Conservation (phyloP, 2,797 vertebrate genomes). For the Lepus townsendii region DNA sequence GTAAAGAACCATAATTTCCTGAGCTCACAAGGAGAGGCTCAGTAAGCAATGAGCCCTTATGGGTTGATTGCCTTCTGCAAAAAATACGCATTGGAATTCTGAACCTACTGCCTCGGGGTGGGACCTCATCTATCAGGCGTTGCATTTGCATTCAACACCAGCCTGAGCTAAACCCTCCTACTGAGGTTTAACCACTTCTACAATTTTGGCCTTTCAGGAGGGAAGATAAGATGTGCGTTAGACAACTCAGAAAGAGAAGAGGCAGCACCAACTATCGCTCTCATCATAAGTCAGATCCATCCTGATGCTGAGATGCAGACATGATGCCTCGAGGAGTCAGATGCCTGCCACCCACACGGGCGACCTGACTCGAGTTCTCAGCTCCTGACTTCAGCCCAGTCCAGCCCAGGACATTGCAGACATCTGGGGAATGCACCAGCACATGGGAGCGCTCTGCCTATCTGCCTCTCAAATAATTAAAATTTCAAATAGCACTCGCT, state of each 20-base stretch:
- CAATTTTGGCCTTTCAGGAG: not conserved
- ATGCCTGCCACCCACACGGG: no score
- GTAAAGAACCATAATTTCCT: not conserved
- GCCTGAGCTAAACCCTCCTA: not conserved
- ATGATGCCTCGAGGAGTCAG: no score
- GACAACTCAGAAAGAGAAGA: slow-evolving; percentile 20
- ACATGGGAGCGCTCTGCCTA: no score
- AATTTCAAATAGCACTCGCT: not conserved
- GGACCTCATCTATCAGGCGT: not conserved
- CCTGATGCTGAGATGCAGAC: not conserved
- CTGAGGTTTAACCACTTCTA: not conserved
- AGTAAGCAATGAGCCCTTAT: no score
- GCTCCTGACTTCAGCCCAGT: no score
- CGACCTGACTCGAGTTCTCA: no score
- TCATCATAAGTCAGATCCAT: not conserved
- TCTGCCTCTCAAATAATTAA: no score
- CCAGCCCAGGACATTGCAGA: no score
- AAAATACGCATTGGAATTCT: not conserved
- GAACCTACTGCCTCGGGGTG: not conserved
- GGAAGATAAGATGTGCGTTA: not conserved
- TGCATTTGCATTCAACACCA: not conserved
- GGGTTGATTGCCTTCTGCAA: not conserved
- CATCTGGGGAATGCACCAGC: no score
- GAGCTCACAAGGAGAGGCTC: not conserved
- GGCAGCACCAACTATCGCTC: not conserved